Conservation (phyloP, 2,888 invertebrate genomes). For the Hybos culiciformis region DNA sequence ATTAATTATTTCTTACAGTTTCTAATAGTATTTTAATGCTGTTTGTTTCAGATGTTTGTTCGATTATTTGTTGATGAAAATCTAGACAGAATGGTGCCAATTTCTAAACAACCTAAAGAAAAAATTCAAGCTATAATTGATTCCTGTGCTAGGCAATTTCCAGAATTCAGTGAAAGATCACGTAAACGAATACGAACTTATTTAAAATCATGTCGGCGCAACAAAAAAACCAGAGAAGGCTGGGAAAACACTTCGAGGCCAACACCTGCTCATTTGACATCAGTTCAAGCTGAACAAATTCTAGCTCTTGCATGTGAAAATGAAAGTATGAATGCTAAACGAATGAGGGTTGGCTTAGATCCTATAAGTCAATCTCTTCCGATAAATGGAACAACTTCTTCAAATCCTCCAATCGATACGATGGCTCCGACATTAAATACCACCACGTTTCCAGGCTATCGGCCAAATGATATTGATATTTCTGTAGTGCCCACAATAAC, state of each 20-base stretch:
- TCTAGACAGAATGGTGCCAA: slow-evolving; percentile 89
- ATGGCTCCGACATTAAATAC: slow-evolving; percentile 10
- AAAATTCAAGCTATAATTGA: slow-evolving; percentile 96
- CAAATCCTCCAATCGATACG: slow-evolving; percentile 23
- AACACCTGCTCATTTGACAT: slow-evolving; percentile 91
- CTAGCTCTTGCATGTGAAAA: slow-evolving; percentile 93
- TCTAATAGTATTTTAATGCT: too few species aligned
- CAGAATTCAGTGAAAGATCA: slow-evolving; percentile 90
- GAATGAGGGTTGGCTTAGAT: slow-evolving; percentile 90
- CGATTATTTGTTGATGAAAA: slow-evolving; percentile 94
- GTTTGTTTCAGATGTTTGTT: slow-evolving; percentile 83
- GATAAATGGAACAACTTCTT: slow-evolving; percentile 28
- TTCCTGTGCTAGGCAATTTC: slow-evolving; percentile 91
- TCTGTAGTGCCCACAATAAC: slow-evolving; percentile 23
- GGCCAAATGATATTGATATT: slow-evolving; percentile 18
- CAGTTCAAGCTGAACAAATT: slow-evolving; percentile 92
- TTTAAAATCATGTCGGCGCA: slow-evolving; percentile 86
- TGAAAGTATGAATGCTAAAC: slow-evolving; percentile 92
- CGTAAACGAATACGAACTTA: slow-evolving; percentile 90
- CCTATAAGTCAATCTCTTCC: slow-evolving; percentile 85
- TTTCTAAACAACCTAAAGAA: slow-evolving; percentile 94
- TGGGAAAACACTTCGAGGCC: slow-evolving; percentile 84
- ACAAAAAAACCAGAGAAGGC: slow-evolving; percentile 80
- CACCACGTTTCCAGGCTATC: slow-evolving; percentile 10
- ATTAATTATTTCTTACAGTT: slow-evolving; percentile 3